Evolutionary conservation across 1,140 invertebrate species (phyloP).

Genomic region (Elymnias hypermnestra): DNA sequence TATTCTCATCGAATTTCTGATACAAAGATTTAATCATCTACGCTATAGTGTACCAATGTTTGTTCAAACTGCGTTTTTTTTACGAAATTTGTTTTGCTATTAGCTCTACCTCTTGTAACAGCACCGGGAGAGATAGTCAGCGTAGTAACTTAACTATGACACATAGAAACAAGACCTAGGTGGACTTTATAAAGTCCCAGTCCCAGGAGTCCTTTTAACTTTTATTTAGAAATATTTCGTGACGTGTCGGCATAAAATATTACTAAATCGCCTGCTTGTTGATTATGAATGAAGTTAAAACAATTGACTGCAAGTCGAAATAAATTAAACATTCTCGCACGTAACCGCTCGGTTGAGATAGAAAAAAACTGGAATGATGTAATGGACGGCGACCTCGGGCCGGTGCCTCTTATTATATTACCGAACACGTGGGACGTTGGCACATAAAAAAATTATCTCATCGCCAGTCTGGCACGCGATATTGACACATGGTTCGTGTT

Average conservation of each 20-base stretch:
- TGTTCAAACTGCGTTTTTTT: too few relatives aligned
- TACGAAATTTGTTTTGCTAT: too few relatives aligned
- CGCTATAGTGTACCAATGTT: too few relatives aligned
- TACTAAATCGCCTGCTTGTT: constrained; percentile 13
- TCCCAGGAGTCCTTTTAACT: too few relatives aligned
- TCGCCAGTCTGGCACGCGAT: constrained; percentile 19
- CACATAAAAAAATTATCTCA: constrained; percentile 20
- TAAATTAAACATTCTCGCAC: constrained; percentile 19
- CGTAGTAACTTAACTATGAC: too few relatives aligned
- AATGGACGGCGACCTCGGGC: constrained; percentile 32
- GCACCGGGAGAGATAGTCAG: too few relatives aligned
- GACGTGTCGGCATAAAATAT: constrained; percentile 6
- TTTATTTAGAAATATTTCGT: too few relatives aligned
- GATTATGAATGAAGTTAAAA: constrained; percentile 20
- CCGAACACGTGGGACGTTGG: constrained; percentile 29
- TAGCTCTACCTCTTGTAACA: too few relatives aligned
- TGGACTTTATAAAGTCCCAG: too few relatives aligned
- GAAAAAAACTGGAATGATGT: constrained; percentile 36
- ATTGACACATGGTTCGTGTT: constrained; percentile 13
- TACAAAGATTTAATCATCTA: too few relatives aligned
- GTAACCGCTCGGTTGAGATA: constrained; percentile 3
- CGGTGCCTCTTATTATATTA: constrained; percentile 29
- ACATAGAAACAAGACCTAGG: too few relatives aligned
- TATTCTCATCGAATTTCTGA: too few relatives aligned
- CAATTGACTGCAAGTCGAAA: constrained; percentile 1